phyloP scores from a whole-genome alignment of 2,113 vertebrate genomes.

The Petaurus breviceps region DNA sequence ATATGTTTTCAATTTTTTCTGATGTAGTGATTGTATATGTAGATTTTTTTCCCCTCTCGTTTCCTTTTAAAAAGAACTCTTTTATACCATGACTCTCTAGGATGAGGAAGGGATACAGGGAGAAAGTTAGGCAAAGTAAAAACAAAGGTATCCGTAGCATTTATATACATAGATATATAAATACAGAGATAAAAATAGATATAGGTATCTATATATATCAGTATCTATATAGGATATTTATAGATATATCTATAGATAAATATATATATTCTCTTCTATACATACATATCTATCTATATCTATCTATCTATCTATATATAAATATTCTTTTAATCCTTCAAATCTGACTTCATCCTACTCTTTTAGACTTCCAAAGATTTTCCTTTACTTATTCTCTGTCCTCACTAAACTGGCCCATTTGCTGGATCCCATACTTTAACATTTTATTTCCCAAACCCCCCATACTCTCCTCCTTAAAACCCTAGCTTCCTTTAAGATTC shows the following conservation, averaged over 20 bases:
- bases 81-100: background rate
- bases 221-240: too few species aligned
- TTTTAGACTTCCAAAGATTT: background rate
- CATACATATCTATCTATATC: too few species aligned
- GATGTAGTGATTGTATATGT: background rate
- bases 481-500: background rate
- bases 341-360: background rate
- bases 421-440: background rate
- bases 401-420: background rate
- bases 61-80: background rate
- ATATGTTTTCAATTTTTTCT: background rate
- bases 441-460: background rate
- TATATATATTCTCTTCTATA: too few species aligned
- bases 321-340: background rate
- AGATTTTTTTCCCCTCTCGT: background rate
- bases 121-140: background rate
- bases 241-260: too few species aligned
- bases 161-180: background rate
- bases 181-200: background rate
- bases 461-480: background rate
- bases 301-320: too few species aligned
- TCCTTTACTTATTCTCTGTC: background rate
- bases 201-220: too few species aligned
- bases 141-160: background rate
- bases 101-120: background rate